Evolutionary conservation across 1,140 invertebrate genomes (phyloP).

Genomic region (Nymphalis io): DNA sequence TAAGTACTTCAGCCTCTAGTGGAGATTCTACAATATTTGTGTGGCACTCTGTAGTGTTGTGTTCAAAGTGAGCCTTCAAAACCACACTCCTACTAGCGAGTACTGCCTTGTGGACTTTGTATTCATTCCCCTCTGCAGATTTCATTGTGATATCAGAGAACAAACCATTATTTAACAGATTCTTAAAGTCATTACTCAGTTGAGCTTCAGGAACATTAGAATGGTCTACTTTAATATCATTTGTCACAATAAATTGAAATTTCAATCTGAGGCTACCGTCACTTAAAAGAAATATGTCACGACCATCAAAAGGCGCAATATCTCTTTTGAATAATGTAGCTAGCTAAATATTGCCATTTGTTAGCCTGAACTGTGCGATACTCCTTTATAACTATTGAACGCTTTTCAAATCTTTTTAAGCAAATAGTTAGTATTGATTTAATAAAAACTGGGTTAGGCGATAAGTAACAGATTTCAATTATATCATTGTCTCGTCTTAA

Average conservation of each 20-base stretch:
- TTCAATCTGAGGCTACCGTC: conserved; percentile 70
- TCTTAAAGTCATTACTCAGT: conserved; percentile 69
- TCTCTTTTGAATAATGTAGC: conserved; percentile 68
- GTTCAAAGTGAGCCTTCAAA: conserved; percentile 86
- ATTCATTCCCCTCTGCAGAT: conserved; percentile 63
- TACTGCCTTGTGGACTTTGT: conserved; percentile 72
- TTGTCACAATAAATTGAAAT: conserved; percentile 70
- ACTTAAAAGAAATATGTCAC: conserved; percentile 57
- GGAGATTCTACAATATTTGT: conserved; percentile 81
- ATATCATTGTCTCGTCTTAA: conserved; percentile 68
- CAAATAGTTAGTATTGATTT: conserved; percentile 70
- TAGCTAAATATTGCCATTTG: conserved; percentile 73
- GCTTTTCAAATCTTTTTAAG: conserved; percentile 68
- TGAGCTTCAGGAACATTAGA: conserved; percentile 57
- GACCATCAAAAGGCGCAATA: conserved; percentile 56
- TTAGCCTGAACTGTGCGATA: conserved; percentile 69
- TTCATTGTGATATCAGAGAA: conserved; percentile 74
- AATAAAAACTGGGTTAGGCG: conserved; percentile 63
- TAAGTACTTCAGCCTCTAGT: conserved; percentile 83
- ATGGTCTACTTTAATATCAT: conserved; percentile 66
- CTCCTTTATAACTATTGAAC: conserved; percentile 68
- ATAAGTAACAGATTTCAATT: conserved; percentile 71
- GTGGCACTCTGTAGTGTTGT: conserved; percentile 85
- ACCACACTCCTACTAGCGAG: conserved; percentile 82
- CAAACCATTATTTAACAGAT: conserved; percentile 61